Evolutionary conservation across 2,888 invertebrate species (phyloP), one percentile per base, ranked within the genome.

Genomic region (Cataglyphis livida): DNA sequence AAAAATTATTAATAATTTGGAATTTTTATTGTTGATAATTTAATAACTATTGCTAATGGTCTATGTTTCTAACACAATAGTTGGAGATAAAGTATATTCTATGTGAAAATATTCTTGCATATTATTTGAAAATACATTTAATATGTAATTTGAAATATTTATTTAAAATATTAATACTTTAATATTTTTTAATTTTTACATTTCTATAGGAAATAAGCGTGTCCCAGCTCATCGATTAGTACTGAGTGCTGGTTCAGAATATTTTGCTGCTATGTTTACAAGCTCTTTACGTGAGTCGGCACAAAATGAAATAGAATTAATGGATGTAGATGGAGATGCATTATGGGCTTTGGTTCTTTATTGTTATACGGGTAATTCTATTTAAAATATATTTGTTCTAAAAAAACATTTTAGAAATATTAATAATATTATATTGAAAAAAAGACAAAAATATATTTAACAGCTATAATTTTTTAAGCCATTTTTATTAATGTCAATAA

Each of bases 261-360:
- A 99, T 95, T 99, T 99, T 95, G 97, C 98, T 64, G 98, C 98
- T 62, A 99, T 99, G 99, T 99, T 99, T 94, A 98, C 98, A 38
- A 98, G 97, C 82, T 97, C 97, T 81, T 95, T 99, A 86, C 96
- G 97, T 88, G 99, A 99, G 95, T 96, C 98, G 7, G 96, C 96
- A 85, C 97, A 98, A 94, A 96, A 96, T 86, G 98, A 98, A 95
- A 97, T 99, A 54, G 97, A 97, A 83, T 95, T 99, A 90, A 97
- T 97, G 88, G 97, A 97, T 92, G 97, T 99, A 61, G 98, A 98
- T 93, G 97, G 98, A 32, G 98, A 98, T 93, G 98, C 98, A 48
- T 96, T 99, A 75, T 97, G 97, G 94, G 96, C 97, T 74, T 96
- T 99, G 76, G 97, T 99, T 41, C 96, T 97, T 93, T 99, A 98